Base-by-base conservation (phyloP, 2,888 invertebrate genomes). In the Salpingus planirostris region DNA sequence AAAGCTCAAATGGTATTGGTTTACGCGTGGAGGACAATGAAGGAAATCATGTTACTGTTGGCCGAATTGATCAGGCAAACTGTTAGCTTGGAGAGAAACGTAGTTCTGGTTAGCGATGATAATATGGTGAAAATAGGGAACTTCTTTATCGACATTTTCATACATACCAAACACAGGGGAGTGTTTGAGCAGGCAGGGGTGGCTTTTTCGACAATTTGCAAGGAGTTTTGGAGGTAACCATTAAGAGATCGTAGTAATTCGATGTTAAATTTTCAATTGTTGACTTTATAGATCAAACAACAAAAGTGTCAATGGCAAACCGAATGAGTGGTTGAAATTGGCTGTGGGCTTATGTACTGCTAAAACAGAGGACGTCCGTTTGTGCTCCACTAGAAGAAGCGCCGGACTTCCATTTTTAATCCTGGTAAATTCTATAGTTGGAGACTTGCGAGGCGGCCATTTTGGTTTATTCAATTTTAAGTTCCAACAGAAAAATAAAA, bases 111-210 rank as follows among this genome's bases (percentile, higher is more conserved):
- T 15, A 54, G 57, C 1, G 62, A 65, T 13, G 51, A 60, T 1
- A 68, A 77, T 50, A 57, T 85, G 28, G 37, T 65, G 1, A 51
- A 59, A 13, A 76, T 85, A 24, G 84, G 83, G 0, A 71, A 74
- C 13, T 78, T 80, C 54, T 78, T 85, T 52, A 73, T 78, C 1
- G 52, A 64, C 2, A 64, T 86, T 18, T 70, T 89, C 13, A 66
- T 76, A 0, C 75, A 78, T 57, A 87, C 90, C 1, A 88, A 90
- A 59, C 97, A 97, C 64, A 72, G 93, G 37, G 97, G 97, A 2
- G 96, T 96, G n/a, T 95, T 96, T 63, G 96, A 97, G 58, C 88
- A 93, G 63, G 91, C 90, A 0, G 88, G 88, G 55, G 78, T 88
- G 7, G 95, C 91, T 1, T 95, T 95, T 65, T 75, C 77, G 2